A percentile compares a stretch with the other conserved stretches of the same genome.
phyloP scores from a whole-genome alignment of 2,113 vertebrate species.

The Anoura caudifer region DNA sequence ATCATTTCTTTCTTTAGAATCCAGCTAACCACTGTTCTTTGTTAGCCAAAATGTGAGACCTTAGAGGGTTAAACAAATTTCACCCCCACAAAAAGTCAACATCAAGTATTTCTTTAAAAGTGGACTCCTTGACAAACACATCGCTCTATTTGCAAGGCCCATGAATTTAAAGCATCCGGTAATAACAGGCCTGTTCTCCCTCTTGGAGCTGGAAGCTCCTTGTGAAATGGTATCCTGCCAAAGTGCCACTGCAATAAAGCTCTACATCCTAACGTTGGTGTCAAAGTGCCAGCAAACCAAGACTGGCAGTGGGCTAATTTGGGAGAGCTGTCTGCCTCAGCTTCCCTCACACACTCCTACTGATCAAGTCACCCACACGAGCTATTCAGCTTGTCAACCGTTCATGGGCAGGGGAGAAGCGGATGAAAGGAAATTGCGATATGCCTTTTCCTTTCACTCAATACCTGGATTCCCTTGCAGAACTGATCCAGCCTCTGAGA shows the following conservation, averaged over 20 bases:
- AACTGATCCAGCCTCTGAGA: neutral
- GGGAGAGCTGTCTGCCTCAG: constrained; percentile 58
- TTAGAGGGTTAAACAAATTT: constrained; percentile 55
- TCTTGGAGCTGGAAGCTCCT: constrained; percentile 37
- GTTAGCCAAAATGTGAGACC: constrained; percentile 49
- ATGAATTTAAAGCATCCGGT: constrained; percentile 80
- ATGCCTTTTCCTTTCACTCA: neutral
- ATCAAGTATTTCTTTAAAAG: constrained; percentile 64
- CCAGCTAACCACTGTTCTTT: constrained; percentile 20
- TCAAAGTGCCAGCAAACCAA: constrained; percentile 59
- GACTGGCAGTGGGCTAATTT: constrained; percentile 64
- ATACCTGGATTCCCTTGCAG: neutral
- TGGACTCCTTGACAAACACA: constrained; percentile 64
- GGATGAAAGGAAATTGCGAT: constrained; percentile 3
- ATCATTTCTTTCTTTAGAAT: constrained; percentile 31
- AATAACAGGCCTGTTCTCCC: constrained; percentile 76
- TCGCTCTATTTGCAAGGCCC: constrained; percentile 64
- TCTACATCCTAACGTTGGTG: neutral
- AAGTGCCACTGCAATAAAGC: constrained; percentile 56
- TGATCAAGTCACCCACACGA: neutral
- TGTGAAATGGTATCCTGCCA: constrained; percentile 73
- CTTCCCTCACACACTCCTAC: neutral
- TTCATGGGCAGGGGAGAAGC: neutral
- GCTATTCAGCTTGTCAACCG: constrained; percentile 39
- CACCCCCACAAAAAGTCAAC: constrained; percentile 49